These are phyloP conservation scores for Anabas testudineus DNA, from an alignment of 2,797 vertebrate species.

Conservation along the genomic window DNA sequence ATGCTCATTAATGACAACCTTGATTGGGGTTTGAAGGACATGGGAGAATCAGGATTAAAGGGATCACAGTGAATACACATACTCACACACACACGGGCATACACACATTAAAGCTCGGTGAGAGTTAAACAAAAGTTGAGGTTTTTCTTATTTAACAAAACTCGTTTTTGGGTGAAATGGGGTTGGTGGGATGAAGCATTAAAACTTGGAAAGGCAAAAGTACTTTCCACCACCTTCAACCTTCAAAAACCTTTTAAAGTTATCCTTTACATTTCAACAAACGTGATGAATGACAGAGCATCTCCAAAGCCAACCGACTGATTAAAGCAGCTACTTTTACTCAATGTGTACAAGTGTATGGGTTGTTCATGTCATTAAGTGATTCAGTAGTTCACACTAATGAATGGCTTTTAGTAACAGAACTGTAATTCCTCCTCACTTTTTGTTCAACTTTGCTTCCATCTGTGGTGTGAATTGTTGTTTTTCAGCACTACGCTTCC, in stretches of 20 bases:
- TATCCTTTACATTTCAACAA: neutral
- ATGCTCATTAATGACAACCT: slow-evolving; percentile 76
- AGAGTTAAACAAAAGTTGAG: neutral
- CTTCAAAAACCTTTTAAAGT: neutral
- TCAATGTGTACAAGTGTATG: neutral
- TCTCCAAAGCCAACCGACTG: slow-evolving; percentile 2
- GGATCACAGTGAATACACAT: slow-evolving; percentile 44
- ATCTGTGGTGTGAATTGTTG: slow-evolving; percentile 29
- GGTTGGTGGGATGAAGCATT: too few species aligned
- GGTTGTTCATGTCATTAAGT: neutral
- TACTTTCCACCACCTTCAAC: neutral
- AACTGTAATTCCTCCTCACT: slow-evolving; percentile 7
- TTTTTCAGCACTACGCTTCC: slow-evolving; percentile 11
- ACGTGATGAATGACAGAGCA: neutral
- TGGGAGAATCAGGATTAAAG: slow-evolving; percentile 65
- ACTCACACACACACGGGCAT: neutral
- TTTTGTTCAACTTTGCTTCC: slow-evolving; percentile 18
- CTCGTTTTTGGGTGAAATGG: neutral
- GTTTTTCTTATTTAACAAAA: neutral
- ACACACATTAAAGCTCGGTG: neutral
- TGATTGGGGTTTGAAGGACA: slow-evolving; percentile 75
- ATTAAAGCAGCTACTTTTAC: neutral
- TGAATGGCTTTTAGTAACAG: neutral
- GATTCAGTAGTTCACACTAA: neutral
- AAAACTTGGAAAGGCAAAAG: too few species aligned